Base-by-base conservation (phyloP, 2,797 vertebrate genomes). In the Anabas testudineus region DNA sequence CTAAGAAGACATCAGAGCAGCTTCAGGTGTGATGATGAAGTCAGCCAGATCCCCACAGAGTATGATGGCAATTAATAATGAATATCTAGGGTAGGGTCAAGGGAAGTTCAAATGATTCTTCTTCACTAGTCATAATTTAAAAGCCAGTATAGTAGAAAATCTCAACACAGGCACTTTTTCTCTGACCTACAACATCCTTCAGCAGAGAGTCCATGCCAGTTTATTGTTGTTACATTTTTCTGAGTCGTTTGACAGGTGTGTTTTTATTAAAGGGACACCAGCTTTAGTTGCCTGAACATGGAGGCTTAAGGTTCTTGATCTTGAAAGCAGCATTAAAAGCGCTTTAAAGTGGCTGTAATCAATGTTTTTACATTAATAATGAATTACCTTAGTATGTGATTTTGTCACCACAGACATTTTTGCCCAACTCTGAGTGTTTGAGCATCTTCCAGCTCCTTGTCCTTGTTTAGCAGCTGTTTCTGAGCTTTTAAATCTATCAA, bases 61-160 rank as follows among this genome's bases (percentile, higher is more conserved):
- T 53, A 41, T 42, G 30, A 34, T 26, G 66, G n/a, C 36, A 52
- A 80, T 89, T 76, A 86, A 87, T 83, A 81, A 85, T 85, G 24
- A 22, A 83, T 74, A 32, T 56, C 45, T 41, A 51, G 22, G 15
- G 16, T 15, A 57, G 37, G 78, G 82, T 83, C 78, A 80, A 30
- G n/a, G 14, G 22, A 58, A 86, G 83, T 84, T 87, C 72, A 90
- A 34, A 67, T 32, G 56, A 64, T 79, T 76, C 21, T 69, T 71
- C 19, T 74, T 46, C 24, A 24, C 24, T 24, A 24, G 4, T 4
- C 24, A 24, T 24, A 24, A 24, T 24, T 24, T 24, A 24, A 24
- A 49, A 30, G 12, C 6, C 14, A 16, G 7, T 15, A 42, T 51
- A 62, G 42, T 26, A 39, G 6, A 54, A 18, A 46, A 42, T 46